Base-by-base conservation (phyloP, 2,113 vertebrate genomes). In the Pica pica region DNA sequence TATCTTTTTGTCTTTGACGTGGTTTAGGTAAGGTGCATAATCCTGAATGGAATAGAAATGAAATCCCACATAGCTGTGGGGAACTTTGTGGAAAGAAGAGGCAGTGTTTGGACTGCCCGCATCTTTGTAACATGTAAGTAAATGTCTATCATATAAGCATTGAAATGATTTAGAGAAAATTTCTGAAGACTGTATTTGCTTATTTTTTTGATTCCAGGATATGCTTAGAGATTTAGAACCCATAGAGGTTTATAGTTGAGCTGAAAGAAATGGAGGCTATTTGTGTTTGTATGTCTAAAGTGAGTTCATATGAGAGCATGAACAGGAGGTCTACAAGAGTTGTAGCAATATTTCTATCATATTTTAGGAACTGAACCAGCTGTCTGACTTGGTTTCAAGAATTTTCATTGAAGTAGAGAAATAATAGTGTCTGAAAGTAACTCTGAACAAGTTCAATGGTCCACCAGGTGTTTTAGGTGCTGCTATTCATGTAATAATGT, bases 51-150 rank as follows among this genome's bases (percentile, higher is more conserved):
- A 99, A 99, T 93, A 99, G 98, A 96, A 99, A 98, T 94, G 99
- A 99, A 98, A 99, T 99, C 94, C 99, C 99, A 44, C 99, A 99
- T 97, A 99, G 99, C 97, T 99, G 99, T 97, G 99, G 99, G 57
- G 99, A 99, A 47, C 98, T 99, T 95, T 99, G 99, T 97, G 99
- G 99, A 88, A 99, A 98, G 98, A 99, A 98, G 97, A 98, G 99
- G 79, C 98, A 98, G 60, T 98, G 98, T 88, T 97, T 97, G 83
- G 99, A 99, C 96, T 99, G 99, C 95, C 99, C 98, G 67, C 99
- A 99, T 96, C 98, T 98, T 83, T 99, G 99, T 98, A 99, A 99
- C 95, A 99, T 99, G 99, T 99, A 98, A 99, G 99, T 97, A 92
- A 75, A 64, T 59, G 16, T 59, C 75, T 64, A 33, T 81, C 9